Evolutionary conservation across 2,888 invertebrate genomes (phyloP).

Genomic region (Rhimphoctona megacephalus): DNA sequence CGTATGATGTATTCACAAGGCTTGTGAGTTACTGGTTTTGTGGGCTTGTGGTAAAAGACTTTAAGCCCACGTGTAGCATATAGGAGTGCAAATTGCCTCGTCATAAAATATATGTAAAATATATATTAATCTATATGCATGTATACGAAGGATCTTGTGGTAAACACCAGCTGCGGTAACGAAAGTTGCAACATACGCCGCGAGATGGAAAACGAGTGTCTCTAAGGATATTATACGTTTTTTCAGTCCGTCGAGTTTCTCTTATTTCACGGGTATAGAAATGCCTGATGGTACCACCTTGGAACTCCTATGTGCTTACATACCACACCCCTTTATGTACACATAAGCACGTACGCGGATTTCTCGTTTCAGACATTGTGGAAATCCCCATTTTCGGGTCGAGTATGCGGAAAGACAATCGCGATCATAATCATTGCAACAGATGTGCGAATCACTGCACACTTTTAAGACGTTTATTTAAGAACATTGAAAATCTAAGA

Average conservation of each 20-base stretch:
- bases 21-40: background rate
- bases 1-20: background rate
- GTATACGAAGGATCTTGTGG: constrained; percentile 56
- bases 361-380: constrained; percentile 8
- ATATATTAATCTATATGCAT: background rate
- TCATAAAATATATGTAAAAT: constrained; percentile 20
- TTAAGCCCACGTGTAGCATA: constrained; percentile 17
- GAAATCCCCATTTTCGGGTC: constrained; percentile 35
- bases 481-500: background rate
- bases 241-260: constrained; percentile 39
- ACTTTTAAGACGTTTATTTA: background rate
- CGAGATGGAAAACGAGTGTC: constrained; percentile 36
- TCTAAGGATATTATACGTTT: constrained; percentile 51
- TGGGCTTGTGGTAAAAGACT: constrained; percentile 30
- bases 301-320: constrained; percentile 12
- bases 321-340: background rate
- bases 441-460: constrained; percentile 25
- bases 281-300: constrained; percentile 30
- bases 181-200: constrained; percentile 51
- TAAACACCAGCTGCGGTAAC: constrained; percentile 70
- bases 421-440: constrained; percentile 31
- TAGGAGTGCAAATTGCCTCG: constrained; percentile 22
- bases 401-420: constrained; percentile 46
- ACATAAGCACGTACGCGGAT: background rate
- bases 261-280: constrained; percentile 40